Conservation (phyloP, 2,797 vertebrate genomes). For the Potorous gilbertii region DNA sequence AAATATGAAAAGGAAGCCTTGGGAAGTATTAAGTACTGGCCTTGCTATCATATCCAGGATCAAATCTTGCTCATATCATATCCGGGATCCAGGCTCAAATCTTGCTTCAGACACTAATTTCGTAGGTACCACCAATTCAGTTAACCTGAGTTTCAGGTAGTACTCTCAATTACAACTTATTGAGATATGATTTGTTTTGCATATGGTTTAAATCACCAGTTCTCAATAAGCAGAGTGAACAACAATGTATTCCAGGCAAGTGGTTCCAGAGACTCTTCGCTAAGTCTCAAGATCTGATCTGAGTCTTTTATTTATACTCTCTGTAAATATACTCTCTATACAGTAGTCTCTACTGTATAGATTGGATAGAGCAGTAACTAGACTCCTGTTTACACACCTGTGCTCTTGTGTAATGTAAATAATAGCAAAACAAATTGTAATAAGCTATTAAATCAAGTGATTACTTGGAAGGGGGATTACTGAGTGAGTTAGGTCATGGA, state of each 20-base stretch:
- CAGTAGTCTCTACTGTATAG: no score
- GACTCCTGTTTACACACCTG: neutral
- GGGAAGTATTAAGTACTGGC: neutral
- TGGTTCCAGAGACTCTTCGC: neutral
- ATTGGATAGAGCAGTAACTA: neutral
- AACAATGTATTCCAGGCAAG: neutral
- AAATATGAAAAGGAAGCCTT: neutral
- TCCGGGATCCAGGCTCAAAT: neutral
- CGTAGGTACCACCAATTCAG: neutral
- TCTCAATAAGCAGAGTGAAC: neutral
- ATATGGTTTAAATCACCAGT: neutral
- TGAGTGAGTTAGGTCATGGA: neutral
- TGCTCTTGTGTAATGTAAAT: neutral
- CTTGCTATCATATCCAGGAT: neutral
- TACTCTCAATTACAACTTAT: neutral
- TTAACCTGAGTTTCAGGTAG: neutral
- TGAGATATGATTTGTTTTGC: neutral
- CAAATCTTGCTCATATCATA: neutral
- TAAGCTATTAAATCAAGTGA: neutral
- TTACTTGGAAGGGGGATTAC: neutral
- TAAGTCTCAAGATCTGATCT: neutral
- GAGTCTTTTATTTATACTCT: no score
- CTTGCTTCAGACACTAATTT: neutral
- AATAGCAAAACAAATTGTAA: neutral
- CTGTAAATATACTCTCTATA: no score